Evolutionary conservation across 2,113 vertebrate genomes (phyloP), one percentile per base, ranked within the genome.

Genomic region (Gambusia affinis): DNA sequence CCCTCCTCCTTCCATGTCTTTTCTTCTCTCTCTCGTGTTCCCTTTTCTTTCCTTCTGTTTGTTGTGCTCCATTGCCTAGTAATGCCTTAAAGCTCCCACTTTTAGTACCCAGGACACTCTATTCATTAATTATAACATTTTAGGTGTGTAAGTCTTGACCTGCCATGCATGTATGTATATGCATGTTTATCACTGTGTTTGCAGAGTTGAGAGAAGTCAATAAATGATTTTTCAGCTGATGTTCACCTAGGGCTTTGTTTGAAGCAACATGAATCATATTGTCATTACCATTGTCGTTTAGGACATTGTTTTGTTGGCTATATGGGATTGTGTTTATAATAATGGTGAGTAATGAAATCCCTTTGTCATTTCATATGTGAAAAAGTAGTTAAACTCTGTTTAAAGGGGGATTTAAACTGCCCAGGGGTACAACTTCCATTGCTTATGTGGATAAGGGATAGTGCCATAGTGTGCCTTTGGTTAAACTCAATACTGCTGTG

Each of bases 121-220:
- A 79, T 74, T 83, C 70, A 84, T 88, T 81, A 81, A 82, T 85
- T 85, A 60, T 92, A 85, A 92, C 90, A 90, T 87, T 90, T 88
- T 74, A 80, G 76, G 87, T 86, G 60, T 73, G 72, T 75, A 63
- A 73, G 65, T n/a, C 67, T 60, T 62, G 15, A n/a, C 27, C 30
- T 47, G 78, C 44, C 31, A 15, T 3, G 22, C 44, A 67, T 39
- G 1, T 11, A 4, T 28, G 29, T n/a, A 29, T 17, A 62, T 64
- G 33, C 10, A 19, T 75, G 51, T 62, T 42, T 8, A 5, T 3
- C 47, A 31, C n/a, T 80, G 70, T 70, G 79, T 84, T 87, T 85
- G 2, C 64, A 74, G 79, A 67, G 84, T 75, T 80, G 80, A 83
- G 33, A 65, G 39, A 69, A 81, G 64, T 84, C 70, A 73, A 73